Base-by-base conservation (phyloP, 2,113 vertebrate species). In the Amazona vittata region DNA sequence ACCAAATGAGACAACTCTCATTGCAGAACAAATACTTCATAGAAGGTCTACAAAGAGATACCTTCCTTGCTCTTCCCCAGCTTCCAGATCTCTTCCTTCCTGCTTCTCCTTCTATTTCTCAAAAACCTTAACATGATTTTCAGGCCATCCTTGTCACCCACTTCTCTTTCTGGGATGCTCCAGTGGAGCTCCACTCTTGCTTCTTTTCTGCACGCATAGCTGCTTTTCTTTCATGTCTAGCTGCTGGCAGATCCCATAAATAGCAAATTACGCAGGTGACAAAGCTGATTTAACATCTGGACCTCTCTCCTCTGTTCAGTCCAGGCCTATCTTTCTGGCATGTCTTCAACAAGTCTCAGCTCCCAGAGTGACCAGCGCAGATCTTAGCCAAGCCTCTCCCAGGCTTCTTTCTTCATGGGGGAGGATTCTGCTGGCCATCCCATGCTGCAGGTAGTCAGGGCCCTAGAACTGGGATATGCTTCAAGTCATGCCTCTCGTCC, bases 401-500 rank as follows among this genome's bases (percentile, higher is more conserved):
- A 52, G 41, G 25, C 43, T 71, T 8, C 43, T 60, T 79, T 47
- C 26, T 71, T 37, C 15, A 41, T n/a, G 26, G 18, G 22, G 19
- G 11, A 85, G 70, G 65, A 25, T 6, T 31, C 5, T 41, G 20
- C 21, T 71, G 62, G 50, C 70, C 43, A 49, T 10, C 7, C 37
- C 13, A 6, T 19, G 33, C 49, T 74, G 29, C 16, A 0, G 2
- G n/a, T 20, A 39, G n/a, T 59, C 35, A 57, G 41, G 15, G 21
- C n/a, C 5, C 37, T 37, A 29, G 31, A 86, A 80, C 15, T 12
- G 43, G 18, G 11, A 46, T n/a, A 4, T 15, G 15, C 44, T 39
- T 50, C 22, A n/a, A 16, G n/a, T 63, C 50, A 57, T 0, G 0
- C 6, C 8, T 39, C 28, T 53, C 24, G 8, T 53, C 63, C 52